Conservation (phyloP, 1,140 invertebrate genomes). For the Myzus persicae region DNA sequence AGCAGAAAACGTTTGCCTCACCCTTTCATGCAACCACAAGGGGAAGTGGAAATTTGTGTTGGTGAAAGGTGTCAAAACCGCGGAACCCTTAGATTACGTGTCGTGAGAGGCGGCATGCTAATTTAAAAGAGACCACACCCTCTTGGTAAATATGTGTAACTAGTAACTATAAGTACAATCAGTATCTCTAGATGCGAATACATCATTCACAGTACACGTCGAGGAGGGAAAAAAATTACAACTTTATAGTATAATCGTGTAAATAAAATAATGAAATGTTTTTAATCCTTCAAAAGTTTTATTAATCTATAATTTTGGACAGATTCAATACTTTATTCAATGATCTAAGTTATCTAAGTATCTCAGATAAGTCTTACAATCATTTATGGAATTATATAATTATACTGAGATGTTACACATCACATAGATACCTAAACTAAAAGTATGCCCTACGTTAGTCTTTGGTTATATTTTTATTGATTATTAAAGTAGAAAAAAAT, state of each 20-base stretch:
- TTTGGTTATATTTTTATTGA: neutral
- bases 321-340: neutral
- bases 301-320: neutral
- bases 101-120: neutral
- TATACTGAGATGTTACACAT: neutral
- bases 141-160: conserved; percentile 16
- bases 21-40: neutral
- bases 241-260: neutral
- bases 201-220: too few species aligned
- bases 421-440: neutral
- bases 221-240: neutral
- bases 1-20: neutral
- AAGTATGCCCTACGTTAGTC: neutral
- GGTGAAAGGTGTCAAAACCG: conserved; percentile 1
- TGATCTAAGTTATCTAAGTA: too few species aligned
- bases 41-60: neutral
- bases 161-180: conserved; percentile 8
- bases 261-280: neutral
- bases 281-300: neutral
- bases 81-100: neutral
- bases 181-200: neutral
- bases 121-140: neutral
- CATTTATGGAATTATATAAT: neutral
- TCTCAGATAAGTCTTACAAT: too few species aligned
- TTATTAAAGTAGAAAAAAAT: neutral